A percentile compares a stretch with the other conserved stretches of the same genome.
phyloP scores from a whole-genome alignment of 2,113 vertebrate genomes.

The Centropus unirufus region DNA sequence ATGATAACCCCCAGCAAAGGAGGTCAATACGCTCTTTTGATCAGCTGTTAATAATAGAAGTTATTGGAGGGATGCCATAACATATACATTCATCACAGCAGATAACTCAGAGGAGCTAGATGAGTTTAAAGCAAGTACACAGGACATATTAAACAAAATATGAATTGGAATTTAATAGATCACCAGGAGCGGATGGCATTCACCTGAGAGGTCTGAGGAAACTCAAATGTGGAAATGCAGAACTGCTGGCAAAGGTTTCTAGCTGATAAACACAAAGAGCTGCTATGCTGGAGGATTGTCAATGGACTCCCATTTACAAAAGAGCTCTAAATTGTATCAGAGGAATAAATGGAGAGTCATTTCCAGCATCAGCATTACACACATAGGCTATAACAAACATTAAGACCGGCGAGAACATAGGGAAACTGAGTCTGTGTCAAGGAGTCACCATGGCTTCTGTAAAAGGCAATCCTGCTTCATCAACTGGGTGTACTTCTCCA shows the following conservation, averaged over 20 bases:
- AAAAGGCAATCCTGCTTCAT: background rate
- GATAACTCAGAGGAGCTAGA: rapidly evolving
- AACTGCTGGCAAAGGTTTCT: background rate
- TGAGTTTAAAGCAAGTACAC: background rate
- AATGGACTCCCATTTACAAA: background rate
- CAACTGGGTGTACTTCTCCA: background rate
- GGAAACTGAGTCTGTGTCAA: background rate
- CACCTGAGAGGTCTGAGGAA: background rate
- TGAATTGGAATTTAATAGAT: background rate
- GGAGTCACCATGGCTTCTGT: background rate
- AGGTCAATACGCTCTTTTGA: background rate
- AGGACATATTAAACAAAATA: background rate
- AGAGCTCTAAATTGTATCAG: background rate
- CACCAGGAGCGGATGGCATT: background rate
- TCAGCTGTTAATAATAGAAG: background rate
- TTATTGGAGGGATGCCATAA: background rate
- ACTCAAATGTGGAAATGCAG: background rate
- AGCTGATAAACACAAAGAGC: background rate
- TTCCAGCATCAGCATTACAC: background rate
- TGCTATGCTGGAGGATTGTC: background rate
- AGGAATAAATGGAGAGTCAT: background rate
- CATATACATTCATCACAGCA: rapidly evolving
- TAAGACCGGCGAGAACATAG: background rate
- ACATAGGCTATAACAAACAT: background rate
- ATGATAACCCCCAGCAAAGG: background rate